Evolutionary conservation across 2,888 invertebrate genomes (phyloP), one percentile per base, ranked within the genome.

Genomic region (Thymelicus sylvestris): DNA sequence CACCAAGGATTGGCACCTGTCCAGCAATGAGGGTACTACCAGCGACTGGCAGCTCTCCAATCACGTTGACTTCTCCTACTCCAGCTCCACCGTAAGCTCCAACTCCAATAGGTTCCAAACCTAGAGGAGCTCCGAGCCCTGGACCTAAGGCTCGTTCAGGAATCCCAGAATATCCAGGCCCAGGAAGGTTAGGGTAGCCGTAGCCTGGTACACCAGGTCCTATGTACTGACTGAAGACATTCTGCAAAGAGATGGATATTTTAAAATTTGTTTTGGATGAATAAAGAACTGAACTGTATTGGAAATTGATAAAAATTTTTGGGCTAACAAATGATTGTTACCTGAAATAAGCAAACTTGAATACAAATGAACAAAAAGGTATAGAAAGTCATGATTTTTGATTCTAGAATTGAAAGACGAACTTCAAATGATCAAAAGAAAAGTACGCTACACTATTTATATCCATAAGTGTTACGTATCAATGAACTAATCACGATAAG

Each of bases 1-100:
- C 77, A 7, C 84, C 81, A 55, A 79, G 77, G 71, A 83, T 81
- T 6, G 84, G 83, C 13, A 84, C 80, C 63, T 78, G 78, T 50
- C 83, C 82, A n/a, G 77, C 76, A 39, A 83, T 77, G 8, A 77
- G 73, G 4, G 83, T 82, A n/a, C 71, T 75, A 24, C 84, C 84
- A 63, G 74, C 74, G 15, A 84, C 78, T 12, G 76, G 79, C 73
- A 84, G 76, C 72, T 83, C 80, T 12, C 83, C 78, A 41, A 65
- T 72, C 31, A 80, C 77, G 2, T 70, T 72, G 15, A 81, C 70
- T 19, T 80, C 77, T 6, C 77, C 75, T 15, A 78, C 64, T 6
- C 80, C 78, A n/a, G 77, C 74, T 6, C 77, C 74, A 24, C 76
- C 78, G 50, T 77, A 78, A 0, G 76, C 66, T 7, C 68, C 68